Percentiles rank a stretch among this genome's conserved stretches.
Conservation (phyloP, 92 coral and sea anemone species). For the Micromussa lordhowensis region DNA sequence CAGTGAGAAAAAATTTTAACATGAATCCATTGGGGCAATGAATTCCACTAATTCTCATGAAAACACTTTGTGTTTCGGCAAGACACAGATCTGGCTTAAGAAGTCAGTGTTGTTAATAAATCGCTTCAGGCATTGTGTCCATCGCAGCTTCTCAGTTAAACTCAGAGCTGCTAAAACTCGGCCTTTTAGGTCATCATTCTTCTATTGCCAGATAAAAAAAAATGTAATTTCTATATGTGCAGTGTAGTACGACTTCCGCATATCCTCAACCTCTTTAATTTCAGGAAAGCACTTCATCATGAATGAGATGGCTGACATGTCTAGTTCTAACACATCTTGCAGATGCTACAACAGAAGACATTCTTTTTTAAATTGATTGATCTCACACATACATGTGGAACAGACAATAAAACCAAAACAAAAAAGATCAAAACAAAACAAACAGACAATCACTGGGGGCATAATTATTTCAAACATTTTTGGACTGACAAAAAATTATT, state of each 20-base stretch:
- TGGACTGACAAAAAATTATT: too few relatives aligned
- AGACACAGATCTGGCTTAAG: conserved; percentile 28
- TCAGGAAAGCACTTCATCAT: conserved; percentile 97
- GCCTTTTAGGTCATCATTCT: conserved; percentile 93
- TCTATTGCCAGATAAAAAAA: conserved; percentile 29
- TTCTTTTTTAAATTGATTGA: not conserved
- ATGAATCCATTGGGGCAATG: not conserved
- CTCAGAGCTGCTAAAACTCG: conserved; percentile 85
- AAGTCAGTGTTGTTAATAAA: conserved; percentile 60
- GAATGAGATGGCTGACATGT: conserved; percentile 89
- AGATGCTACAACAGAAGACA: conserved; percentile 72
- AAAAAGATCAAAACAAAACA: too few relatives aligned
- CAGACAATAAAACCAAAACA: too few relatives aligned
- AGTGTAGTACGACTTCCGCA: conserved; percentile 90
- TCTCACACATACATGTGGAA: not conserved
- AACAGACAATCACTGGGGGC: too few relatives aligned
- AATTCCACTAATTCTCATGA: not conserved
- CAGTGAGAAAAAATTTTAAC: too few relatives aligned
- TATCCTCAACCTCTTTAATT: conserved; percentile 91
- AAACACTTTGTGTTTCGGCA: not conserved
- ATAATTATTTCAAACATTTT: too few relatives aligned
- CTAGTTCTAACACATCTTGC: conserved; percentile 98
- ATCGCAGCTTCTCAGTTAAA: conserved; percentile 58
- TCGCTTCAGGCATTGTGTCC: conserved; percentile 89
- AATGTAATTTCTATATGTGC: too few relatives aligned